These are phyloP conservation scores for Rhorus exstirpatorius DNA, from an alignment of 2,888 invertebrate genomes.

Conservation along the genomic window DNA sequence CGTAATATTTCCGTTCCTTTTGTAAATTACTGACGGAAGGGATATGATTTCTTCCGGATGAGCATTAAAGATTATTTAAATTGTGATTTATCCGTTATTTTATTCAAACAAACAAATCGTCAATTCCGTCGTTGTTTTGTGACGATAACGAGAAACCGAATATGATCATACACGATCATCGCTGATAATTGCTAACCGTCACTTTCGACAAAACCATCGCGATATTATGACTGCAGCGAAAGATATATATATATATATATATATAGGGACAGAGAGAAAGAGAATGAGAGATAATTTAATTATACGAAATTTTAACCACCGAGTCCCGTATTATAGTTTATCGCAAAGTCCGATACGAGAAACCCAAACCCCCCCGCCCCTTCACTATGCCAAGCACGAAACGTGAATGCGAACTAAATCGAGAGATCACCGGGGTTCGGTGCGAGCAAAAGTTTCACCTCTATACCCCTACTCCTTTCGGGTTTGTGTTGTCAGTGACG, in stretches of 20 bases:
- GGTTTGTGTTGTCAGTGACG: slow-evolving; percentile 70
- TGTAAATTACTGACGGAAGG: too few relatives aligned
- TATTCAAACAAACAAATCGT: too few relatives aligned
- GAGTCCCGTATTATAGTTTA: not conserved
- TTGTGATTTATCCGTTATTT: too few relatives aligned
- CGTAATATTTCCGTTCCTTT: too few relatives aligned
- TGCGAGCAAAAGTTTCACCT: slow-evolving; percentile 66
- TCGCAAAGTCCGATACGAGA: slow-evolving; percentile 47
- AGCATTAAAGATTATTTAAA: too few relatives aligned
- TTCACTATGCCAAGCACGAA: slow-evolving; percentile 71
- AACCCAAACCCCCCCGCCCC: slow-evolving; percentile 75
- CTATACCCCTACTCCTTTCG: slow-evolving; percentile 73
- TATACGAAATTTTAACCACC: not conserved
- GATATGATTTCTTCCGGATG: too few relatives aligned
- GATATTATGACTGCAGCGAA: too few relatives aligned
- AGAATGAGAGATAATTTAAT: not conserved
- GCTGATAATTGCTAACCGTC: not conserved
- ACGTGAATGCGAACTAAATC: slow-evolving; percentile 77
- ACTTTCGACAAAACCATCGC: not conserved
- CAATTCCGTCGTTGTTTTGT: too few relatives aligned
- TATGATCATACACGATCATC: too few relatives aligned
- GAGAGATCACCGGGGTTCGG: slow-evolving; percentile 36
- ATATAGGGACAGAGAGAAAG: not conserved
- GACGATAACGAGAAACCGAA: too few relatives aligned
- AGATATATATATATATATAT: too few relatives aligned